phyloP scores from a whole-genome alignment of 2,888 invertebrate genomes.

The Spisula subtruncata region DNA sequence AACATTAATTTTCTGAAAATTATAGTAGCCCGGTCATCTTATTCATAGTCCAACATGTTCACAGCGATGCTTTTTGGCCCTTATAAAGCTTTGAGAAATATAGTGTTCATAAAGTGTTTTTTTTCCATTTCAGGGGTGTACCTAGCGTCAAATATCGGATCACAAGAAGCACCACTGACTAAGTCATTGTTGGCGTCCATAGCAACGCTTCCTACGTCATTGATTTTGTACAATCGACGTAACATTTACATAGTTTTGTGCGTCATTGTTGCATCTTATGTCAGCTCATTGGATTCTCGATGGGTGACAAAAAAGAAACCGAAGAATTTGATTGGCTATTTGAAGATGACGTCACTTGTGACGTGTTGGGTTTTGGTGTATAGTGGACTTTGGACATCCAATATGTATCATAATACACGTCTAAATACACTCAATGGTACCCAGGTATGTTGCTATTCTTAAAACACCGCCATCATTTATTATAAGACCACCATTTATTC shows the following conservation, averaged over 20 bases:
- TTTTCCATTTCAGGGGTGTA: constrained; percentile 92
- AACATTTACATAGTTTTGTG: constrained; percentile 46
- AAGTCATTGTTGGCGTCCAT: constrained; percentile 92
- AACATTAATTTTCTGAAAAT: no score
- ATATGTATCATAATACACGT: constrained; percentile 59
- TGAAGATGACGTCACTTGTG: constrained; percentile 42
- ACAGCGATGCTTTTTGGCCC: no score
- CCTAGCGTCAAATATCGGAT: constrained; percentile 96
- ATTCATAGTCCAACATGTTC: no score
- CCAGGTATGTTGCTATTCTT: not conserved
- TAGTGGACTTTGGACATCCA: constrained; percentile 59
- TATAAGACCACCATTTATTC: no score
- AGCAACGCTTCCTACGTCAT: constrained; percentile 91
- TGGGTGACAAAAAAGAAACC: constrained; percentile 56
- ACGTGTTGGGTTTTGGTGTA: constrained; percentile 44
- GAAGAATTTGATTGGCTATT: constrained; percentile 34
- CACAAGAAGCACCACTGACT: constrained; percentile 92
- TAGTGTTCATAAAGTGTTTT: no score
- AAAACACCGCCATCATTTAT: no score
- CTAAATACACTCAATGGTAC: constrained; percentile 65
- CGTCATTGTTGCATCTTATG: constrained; percentile 50
- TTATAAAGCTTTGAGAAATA: no score
- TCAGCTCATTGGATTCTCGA: constrained; percentile 56
- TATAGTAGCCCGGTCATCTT: no score
- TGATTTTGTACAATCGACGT: constrained; percentile 60